Conservation (phyloP, 2,888 invertebrate species). For the Drosophila incognita region DNA sequence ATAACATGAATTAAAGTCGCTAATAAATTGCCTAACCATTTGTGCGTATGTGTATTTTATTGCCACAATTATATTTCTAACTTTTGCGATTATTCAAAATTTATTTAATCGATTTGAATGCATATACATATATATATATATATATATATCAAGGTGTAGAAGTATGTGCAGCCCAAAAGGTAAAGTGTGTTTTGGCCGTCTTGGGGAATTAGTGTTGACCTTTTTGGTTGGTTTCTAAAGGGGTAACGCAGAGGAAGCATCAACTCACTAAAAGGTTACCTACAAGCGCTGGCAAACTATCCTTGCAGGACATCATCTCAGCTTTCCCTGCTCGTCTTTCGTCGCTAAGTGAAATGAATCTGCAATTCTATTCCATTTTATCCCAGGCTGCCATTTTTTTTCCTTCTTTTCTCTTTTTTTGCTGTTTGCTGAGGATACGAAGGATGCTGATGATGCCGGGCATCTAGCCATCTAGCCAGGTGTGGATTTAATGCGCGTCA, state of each 20-base stretch:
- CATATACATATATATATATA: too few relatives aligned
- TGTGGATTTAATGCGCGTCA: constrained; percentile 71
- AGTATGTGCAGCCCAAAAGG: not conserved
- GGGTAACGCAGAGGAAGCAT: constrained; percentile 28
- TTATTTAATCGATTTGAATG: not conserved
- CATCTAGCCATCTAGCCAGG: constrained; percentile 59
- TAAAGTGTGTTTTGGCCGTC: not conserved
- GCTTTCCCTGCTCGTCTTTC: constrained; percentile 27
- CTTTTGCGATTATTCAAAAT: not conserved
- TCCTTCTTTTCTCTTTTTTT: not conserved
- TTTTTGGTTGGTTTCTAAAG: constrained; percentile 14
- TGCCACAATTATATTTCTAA: not conserved
- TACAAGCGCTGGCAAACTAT: constrained; percentile 22
- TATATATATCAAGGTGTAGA: not conserved
- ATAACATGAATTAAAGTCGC: not conserved
- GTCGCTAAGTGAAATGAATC: constrained; percentile 78
- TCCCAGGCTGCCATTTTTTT: constrained; percentile 24
- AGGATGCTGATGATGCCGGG: constrained; percentile 63
- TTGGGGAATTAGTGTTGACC: constrained; percentile 19
- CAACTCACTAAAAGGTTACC: constrained; percentile 61
- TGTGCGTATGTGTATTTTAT: not conserved
- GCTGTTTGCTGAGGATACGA: constrained; percentile 30
- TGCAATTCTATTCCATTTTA: constrained; percentile 77
- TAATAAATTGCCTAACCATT: not conserved
- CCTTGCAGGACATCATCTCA: constrained; percentile 43